phyloP scores from a whole-genome alignment of 1,140 invertebrate species.

The Drosophila fuyamai region DNA sequence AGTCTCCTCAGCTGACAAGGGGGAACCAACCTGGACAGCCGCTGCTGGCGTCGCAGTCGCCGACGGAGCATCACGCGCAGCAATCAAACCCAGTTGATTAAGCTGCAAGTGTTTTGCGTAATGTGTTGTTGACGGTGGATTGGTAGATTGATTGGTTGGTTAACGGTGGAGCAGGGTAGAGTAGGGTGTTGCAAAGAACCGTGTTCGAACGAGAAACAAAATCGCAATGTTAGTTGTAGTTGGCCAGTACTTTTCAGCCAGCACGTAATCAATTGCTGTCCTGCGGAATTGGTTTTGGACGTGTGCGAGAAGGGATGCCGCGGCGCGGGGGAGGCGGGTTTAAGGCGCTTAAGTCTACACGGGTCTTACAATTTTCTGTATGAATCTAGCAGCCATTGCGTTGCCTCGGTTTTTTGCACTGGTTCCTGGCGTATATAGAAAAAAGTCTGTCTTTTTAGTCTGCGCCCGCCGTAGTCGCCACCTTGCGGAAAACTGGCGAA shows the following conservation, averaged over 20 bases:
- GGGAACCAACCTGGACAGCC: conserved; percentile 59
- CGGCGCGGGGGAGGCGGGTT: not conserved
- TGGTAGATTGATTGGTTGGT: conserved; percentile 24
- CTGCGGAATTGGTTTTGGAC: conserved; percentile 3
- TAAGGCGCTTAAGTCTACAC: conserved; percentile 28
- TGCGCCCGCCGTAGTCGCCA: conserved; percentile 75
- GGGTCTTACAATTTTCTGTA: conserved; percentile 83
- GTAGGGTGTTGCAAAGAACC: conserved; percentile 12
- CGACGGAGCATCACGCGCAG: conserved; percentile 60
- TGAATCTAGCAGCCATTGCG: conserved; percentile 84
- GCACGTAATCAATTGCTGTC: conserved; percentile 66
- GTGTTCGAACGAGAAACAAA: conserved; percentile 47
- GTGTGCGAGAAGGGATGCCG: not conserved
- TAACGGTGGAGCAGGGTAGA: conserved; percentile 21
- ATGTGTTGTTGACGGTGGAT: conserved; percentile 58
- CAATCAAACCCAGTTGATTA: conserved; percentile 75
- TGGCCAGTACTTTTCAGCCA: conserved; percentile 34
- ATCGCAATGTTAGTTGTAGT: conserved; percentile 61
- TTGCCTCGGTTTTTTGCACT: conserved; percentile 63
- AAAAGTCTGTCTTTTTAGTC: conserved; percentile 62
- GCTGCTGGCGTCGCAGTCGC: conserved; percentile 33
- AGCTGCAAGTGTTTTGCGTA: conserved; percentile 77
- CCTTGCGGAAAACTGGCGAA: conserved; percentile 74
- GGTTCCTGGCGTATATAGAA: conserved; percentile 64
- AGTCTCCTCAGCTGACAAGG: not conserved